Percentiles rank a stretch among this genome's conserved stretches.
phyloP scores from a whole-genome alignment of 1,140 invertebrate genomes.

The Drosophila nikananu region DNA sequence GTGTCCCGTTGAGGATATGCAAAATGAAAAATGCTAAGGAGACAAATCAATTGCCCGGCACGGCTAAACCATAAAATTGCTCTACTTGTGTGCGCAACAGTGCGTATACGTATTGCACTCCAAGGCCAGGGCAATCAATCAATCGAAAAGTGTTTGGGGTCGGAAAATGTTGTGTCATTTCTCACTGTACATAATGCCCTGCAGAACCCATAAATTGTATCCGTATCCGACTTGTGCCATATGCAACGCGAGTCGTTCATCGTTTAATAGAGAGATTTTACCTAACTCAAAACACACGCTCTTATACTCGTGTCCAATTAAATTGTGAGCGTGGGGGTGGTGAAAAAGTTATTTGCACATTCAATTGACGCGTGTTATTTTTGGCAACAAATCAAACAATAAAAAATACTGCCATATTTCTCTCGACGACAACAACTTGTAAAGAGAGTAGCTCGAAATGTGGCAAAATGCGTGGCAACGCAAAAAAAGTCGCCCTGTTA shows the following conservation, averaged over 20 bases:
- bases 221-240: not conserved
- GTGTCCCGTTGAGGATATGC: conserved; percentile 41
- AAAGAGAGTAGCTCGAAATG: conserved; percentile 35
- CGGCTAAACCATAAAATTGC: conserved; percentile 19
- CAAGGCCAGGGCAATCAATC: conserved; percentile 50
- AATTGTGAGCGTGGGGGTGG: conserved; percentile 5
- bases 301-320: conserved; percentile 10
- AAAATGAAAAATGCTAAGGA: conserved; percentile 27
- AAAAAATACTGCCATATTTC: conserved; percentile 50
- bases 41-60: conserved; percentile 44
- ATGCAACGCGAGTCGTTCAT: not conserved
- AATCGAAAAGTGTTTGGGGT: conserved; percentile 46
- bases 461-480: conserved; percentile 60
- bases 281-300: not conserved
- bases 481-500: conserved; percentile 51
- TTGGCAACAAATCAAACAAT: conserved; percentile 60
- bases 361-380: conserved; percentile 74
- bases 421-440: conserved; percentile 6
- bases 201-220: conserved; percentile 6
- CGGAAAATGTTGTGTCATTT: conserved; percentile 45
- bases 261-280: not conserved
- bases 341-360: conserved; percentile 56
- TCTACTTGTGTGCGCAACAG: conserved; percentile 47
- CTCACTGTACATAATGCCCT: conserved; percentile 4
- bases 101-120: conserved; percentile 58